Percentiles rank a stretch among this genome's conserved stretches.
Evolutionary conservation across 2,797 vertebrate species (phyloP).

Genomic region (Myotis daubentonii): DNA sequence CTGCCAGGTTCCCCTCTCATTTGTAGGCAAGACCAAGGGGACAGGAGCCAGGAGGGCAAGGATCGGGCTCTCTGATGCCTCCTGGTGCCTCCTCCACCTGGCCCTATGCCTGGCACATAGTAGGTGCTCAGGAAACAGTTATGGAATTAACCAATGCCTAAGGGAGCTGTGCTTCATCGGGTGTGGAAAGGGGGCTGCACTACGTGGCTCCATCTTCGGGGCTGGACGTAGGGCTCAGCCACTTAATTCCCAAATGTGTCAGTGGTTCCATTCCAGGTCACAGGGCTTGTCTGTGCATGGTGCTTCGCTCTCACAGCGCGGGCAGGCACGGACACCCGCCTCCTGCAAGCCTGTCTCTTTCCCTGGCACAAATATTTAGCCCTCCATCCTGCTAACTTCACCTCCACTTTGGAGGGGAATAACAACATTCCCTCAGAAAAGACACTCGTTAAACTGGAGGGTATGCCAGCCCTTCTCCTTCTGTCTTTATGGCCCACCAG

Average conservation of each 20-base stretch:
- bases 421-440: neutral
- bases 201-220: neutral
- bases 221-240: conserved; percentile 11
- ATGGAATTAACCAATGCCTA: neutral
- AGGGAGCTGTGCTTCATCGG: neutral
- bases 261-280: conserved; percentile 46
- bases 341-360: neutral
- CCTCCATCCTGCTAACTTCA: neutral
- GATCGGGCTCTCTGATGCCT: neutral
- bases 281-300: conserved; percentile 6
- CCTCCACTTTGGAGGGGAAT: neutral
- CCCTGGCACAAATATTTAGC: neutral
- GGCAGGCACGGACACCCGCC: conserved; percentile 8
- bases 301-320: conserved; percentile 39
- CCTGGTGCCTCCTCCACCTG: neutral
- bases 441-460: neutral
- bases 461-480: neutral
- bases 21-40: neutral
- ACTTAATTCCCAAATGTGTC: neutral
- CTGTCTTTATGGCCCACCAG: neutral
- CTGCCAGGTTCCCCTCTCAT: neutral
- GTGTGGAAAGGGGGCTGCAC: neutral
- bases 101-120: neutral
- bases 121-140: conserved; percentile 25
- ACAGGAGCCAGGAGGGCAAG: neutral